Conservation (phyloP, 2,888 invertebrate genomes). For the Lysandra bellargus region DNA sequence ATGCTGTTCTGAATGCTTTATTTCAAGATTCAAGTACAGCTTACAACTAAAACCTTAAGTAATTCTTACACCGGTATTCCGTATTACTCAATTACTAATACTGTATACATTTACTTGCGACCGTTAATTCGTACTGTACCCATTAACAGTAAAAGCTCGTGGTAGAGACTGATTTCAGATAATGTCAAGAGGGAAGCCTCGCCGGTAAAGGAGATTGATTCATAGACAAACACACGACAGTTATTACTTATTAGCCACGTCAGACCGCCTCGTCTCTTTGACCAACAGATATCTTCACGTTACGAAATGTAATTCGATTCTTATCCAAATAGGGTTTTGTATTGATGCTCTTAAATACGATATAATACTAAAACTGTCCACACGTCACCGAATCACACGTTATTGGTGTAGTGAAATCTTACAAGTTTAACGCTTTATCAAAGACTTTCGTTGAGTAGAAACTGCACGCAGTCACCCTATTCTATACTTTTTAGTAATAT, state of each 20-base stretch:
- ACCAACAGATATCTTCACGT: conserved; percentile 52
- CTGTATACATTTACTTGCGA: background rate
- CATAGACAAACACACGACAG: conserved; percentile 62
- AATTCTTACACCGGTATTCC: background rate
- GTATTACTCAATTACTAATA: background rate
- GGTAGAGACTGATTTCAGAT: conserved; percentile 65
- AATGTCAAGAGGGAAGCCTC: conserved; percentile 52
- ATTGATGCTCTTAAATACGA: conserved; percentile 44
- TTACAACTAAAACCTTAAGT: background rate
- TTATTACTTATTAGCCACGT: conserved; percentile 58
- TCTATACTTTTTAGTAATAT: too few relatives aligned
- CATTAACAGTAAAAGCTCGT: conserved; percentile 2
- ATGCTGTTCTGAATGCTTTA: background rate
- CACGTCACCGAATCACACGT: conserved; percentile 55
- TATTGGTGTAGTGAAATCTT: conserved; percentile 42
- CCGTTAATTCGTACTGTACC: background rate
- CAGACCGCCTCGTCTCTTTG: conserved; percentile 51
- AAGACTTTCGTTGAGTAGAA: conserved; percentile 11
- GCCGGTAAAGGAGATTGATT: conserved; percentile 70
- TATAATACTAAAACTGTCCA: conserved; percentile 5
- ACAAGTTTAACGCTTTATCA: conserved; percentile 1
- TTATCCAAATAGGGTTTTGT: conserved; percentile 62
- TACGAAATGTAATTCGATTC: conserved; percentile 63
- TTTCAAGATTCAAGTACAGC: too few relatives aligned
- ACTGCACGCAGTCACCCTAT: too few relatives aligned